Percentiles rank a stretch among this genome's conserved stretches.
These are phyloP conservation scores for Dynastes grantii DNA, from an alignment of 2,888 invertebrate species.

Conservation along the genomic window DNA sequence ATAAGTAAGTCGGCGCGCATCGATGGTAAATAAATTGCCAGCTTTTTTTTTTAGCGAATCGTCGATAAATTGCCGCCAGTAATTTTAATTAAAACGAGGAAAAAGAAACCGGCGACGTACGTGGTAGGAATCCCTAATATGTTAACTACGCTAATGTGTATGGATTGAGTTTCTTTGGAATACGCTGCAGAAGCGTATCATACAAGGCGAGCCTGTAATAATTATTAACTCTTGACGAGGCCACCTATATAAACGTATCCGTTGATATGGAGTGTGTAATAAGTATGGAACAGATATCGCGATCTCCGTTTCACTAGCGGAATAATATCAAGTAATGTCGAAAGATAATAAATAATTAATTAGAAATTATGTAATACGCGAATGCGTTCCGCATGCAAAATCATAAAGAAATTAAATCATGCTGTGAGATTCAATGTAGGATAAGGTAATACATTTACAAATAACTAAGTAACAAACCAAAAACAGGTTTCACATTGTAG, in stretches of 20 bases:
- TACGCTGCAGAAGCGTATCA: not conserved
- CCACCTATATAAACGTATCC: conserved; percentile 5
- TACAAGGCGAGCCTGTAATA: conserved; percentile 17
- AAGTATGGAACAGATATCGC: conserved; percentile 1
- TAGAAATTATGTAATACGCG: not conserved
- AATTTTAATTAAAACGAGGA: conserved; percentile 44
- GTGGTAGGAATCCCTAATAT: conserved; percentile 29
- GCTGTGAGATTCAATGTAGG: no score
- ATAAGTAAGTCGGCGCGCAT: conserved; percentile 8
- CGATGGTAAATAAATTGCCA: conserved; percentile 18
- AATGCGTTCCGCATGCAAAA: not conserved
- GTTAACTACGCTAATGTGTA: not conserved
- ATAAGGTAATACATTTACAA: no score
- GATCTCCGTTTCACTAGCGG: conserved; percentile 4
- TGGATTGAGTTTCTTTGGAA: conserved; percentile 14
- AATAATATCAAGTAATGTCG: conserved; percentile 9
- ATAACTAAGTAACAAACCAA: no score
- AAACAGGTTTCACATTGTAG: no score
- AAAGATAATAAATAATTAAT: conserved; percentile 17
- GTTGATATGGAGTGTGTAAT: not conserved
- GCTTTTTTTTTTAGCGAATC: conserved; percentile 21
- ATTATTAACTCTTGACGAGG: conserved; percentile 9
- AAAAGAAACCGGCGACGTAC: conserved; percentile 38
- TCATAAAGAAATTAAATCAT: no score
- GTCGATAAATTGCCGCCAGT: conserved; percentile 27